These are phyloP conservation scores for Drosophila paulistorum DNA, from an alignment of 1,140 invertebrate genomes.

Conservation along the genomic window DNA sequence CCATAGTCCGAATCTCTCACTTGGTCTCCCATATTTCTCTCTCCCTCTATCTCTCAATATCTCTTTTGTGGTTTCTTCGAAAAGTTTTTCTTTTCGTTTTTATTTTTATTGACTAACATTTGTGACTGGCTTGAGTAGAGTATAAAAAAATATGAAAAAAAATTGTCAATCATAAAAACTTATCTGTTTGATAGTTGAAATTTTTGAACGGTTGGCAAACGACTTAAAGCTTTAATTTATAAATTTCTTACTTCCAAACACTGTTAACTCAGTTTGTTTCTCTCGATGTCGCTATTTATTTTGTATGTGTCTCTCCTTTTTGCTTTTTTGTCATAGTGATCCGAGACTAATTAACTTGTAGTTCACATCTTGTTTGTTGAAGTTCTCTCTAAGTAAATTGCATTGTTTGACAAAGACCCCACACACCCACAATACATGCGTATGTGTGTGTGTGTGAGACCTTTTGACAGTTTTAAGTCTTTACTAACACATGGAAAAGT, in stretches of 20 bases:
- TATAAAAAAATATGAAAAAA: neutral
- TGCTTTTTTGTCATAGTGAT: neutral
- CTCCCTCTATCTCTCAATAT: neutral
- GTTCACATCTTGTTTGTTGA: constrained; percentile 39
- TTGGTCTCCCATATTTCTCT: neutral
- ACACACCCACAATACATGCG: constrained; percentile 31
- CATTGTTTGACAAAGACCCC: constrained; percentile 65
- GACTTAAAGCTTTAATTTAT: neutral
- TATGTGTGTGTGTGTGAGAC: constrained; percentile 52
- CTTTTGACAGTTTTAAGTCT: constrained; percentile 65
- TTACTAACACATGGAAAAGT: constrained; percentile 44
- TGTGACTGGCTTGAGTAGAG: neutral
- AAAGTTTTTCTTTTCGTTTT: constrained; percentile 35
- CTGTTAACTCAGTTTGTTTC: neutral
- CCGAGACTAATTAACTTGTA: constrained; percentile 58
- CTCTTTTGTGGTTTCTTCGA: constrained; percentile 5
- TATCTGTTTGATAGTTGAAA: neutral
- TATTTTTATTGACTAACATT: constrained; percentile 39
- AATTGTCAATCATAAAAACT: constrained; percentile 12
- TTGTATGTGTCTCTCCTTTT: neutral
- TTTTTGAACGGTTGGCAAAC: neutral
- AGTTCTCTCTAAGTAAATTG: constrained; percentile 59
- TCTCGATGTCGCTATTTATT: neutral
- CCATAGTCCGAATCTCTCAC: neutral
- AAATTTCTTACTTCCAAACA: neutral